Evolutionary conservation across 2,888 invertebrate genomes (phyloP).

Genomic region (Syrista parreyssii): DNA sequence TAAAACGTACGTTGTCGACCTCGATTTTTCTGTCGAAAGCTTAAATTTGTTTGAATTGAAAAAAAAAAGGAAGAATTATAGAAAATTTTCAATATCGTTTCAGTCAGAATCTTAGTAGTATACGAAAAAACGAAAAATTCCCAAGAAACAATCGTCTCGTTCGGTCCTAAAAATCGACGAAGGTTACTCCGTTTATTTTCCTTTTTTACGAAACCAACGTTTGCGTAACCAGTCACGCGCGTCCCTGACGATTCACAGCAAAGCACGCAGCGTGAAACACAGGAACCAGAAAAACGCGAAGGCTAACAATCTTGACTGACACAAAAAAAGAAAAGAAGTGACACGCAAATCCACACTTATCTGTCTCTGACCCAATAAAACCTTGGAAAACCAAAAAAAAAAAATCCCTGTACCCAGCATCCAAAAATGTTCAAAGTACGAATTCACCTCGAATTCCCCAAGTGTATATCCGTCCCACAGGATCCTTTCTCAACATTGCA

Average conservation of each 20-base stretch:
- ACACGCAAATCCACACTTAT: slow-evolving; percentile 21
- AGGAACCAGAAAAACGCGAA: not conserved
- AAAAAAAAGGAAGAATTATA: not conserved
- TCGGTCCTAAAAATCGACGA: not conserved
- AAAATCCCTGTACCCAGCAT: not conserved
- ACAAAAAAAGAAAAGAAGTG: not conserved
- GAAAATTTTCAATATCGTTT: not conserved
- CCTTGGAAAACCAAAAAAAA: not conserved
- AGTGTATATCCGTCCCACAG: too few relatives aligned
- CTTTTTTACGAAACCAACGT: not conserved
- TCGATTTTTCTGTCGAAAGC: not conserved
- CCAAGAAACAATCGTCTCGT: not conserved
- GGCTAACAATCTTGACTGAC: not conserved
- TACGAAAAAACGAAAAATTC: not conserved
- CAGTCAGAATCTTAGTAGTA: not conserved
- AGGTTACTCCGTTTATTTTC: not conserved
- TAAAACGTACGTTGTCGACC: not conserved
- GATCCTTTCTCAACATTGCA: not conserved
- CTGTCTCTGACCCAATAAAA: not conserved
- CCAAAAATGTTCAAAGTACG: not conserved
- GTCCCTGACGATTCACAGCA: not conserved
- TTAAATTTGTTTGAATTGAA: not conserved
- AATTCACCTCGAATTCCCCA: too few relatives aligned
- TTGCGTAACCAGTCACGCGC: not conserved
- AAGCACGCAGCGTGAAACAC: not conserved